Evolutionary conservation across 1,140 invertebrate species (phyloP).

Genomic region (Sycophila sp.): DNA sequence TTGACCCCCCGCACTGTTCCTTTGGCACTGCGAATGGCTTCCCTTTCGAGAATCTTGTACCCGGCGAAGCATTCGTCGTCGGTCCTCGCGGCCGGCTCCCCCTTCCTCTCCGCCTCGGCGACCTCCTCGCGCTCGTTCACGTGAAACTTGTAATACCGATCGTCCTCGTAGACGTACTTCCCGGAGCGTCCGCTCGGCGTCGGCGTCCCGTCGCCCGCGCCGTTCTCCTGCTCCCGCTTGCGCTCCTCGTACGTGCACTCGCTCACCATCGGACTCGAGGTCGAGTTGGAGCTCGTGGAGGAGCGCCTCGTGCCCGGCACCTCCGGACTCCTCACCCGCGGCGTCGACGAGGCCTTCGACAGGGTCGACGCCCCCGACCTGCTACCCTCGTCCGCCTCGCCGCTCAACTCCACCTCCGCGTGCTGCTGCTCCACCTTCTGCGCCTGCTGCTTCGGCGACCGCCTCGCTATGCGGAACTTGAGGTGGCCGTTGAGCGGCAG

Average conservation of each 20-base stretch:
- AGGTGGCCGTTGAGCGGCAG: conserved; percentile 67
- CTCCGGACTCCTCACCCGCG: conserved; percentile 46
- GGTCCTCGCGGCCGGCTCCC: conserved; percentile 50
- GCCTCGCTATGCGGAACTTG: background rate
- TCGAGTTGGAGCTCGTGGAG: conserved; percentile 2
- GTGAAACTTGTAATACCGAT: conserved; percentile 85
- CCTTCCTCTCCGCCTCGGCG: conserved; percentile 52
- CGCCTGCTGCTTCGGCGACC: background rate
- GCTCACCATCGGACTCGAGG: conserved; percentile 63
- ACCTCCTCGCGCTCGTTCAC: conserved; percentile 75
- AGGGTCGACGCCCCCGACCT: conserved; percentile 43
- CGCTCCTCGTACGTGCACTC: conserved; percentile 77
- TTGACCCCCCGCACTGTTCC: conserved; percentile 93
- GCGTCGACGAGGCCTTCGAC: conserved; percentile 51
- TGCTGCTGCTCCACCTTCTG: background rate
- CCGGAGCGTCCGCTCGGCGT: background rate
- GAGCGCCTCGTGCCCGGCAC: conserved; percentile 23
- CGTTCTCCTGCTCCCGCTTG: conserved; percentile 65
- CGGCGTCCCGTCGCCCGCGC: background rate
- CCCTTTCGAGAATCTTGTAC: conserved; percentile 78
- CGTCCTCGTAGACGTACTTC: conserved; percentile 73
- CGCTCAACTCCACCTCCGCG: background rate
- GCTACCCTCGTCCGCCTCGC: no score
- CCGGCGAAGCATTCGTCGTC: conserved; percentile 82
- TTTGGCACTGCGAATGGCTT: conserved; percentile 86